A percentile compares a stretch with the other conserved stretches of the same genome.
Conservation (phyloP, 2,113 vertebrate species). For the Machaerirhynchus nigripectus region DNA sequence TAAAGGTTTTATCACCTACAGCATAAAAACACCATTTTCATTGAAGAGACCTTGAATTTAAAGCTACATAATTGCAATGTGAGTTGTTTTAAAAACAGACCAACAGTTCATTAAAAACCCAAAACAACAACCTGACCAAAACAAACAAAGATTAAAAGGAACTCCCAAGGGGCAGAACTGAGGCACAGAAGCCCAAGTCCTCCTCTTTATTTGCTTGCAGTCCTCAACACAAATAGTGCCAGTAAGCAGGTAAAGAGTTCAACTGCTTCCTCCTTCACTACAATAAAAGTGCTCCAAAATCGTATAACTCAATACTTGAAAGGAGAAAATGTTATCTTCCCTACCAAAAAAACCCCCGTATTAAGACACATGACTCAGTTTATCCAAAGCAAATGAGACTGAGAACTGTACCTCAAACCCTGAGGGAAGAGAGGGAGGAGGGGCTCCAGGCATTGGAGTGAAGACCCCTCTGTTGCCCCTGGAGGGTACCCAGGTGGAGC, state of each 20-base stretch:
- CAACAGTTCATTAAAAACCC: neutral
- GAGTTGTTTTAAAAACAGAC: neutral
- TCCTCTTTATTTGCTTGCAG: neutral
- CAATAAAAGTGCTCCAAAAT: neutral
- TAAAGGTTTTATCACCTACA: neutral
- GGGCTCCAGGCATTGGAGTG: accelerated
- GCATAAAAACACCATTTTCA: neutral
- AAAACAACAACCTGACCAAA: neutral
- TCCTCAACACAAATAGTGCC: accelerated
- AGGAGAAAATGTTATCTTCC: neutral
- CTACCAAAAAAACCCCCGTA: neutral
- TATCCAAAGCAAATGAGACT: neutral
- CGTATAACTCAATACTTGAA: accelerated
- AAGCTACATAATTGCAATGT: neutral
- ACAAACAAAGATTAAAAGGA: neutral
- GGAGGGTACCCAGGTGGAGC: neutral
- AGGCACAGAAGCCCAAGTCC: neutral
- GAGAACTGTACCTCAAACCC: neutral
- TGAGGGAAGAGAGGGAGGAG: neutral
- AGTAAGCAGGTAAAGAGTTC: neutral
- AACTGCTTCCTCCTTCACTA: neutral
- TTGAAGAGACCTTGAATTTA: neutral
- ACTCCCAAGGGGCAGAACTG: neutral
- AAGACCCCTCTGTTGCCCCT: neutral
- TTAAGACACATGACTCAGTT: neutral